Percentiles rank a stretch among this genome's conserved stretches.
Evolutionary conservation across 2,797 vertebrate species (phyloP).

Genomic region (Phoxinus dragarum): DNA sequence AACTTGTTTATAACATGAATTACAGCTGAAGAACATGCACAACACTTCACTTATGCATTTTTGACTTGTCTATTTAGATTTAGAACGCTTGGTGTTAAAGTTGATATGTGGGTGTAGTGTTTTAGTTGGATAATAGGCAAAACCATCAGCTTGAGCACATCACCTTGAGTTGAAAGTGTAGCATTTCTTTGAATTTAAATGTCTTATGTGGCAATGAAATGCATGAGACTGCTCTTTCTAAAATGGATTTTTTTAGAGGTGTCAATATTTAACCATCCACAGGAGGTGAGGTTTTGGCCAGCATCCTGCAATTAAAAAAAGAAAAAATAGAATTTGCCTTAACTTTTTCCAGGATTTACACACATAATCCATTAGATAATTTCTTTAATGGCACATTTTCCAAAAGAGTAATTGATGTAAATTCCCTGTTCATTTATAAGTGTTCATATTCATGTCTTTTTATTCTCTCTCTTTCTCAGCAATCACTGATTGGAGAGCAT

Average conservation of each 20-base stretch:
- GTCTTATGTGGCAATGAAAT: not conserved
- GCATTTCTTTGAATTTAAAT: slow-evolving; percentile 8
- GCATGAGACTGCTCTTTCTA: not conserved
- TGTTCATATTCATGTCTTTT: not conserved
- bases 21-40: not conserved
- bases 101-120: slow-evolving; percentile 12
- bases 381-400: not conserved
- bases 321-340: not conserved
- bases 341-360: not conserved
- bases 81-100: not conserved
- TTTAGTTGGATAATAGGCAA: not conserved
- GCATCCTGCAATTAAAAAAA: not conserved
- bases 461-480: slow-evolving; percentile 57
- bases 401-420: slow-evolving; percentile 5
- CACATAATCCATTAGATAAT: not conserved
- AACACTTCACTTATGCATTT: not conserved
- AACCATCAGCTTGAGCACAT: not conserved
- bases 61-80: not conserved
- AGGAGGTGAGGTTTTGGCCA: not conserved
- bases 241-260: not conserved
- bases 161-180: not conserved
- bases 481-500: slow-evolving; percentile 87
- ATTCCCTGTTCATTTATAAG: not conserved
- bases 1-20: not conserved
- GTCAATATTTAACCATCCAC: not conserved